Conservation (phyloP, 1,140 invertebrate genomes). For the Cydia amplana region DNA sequence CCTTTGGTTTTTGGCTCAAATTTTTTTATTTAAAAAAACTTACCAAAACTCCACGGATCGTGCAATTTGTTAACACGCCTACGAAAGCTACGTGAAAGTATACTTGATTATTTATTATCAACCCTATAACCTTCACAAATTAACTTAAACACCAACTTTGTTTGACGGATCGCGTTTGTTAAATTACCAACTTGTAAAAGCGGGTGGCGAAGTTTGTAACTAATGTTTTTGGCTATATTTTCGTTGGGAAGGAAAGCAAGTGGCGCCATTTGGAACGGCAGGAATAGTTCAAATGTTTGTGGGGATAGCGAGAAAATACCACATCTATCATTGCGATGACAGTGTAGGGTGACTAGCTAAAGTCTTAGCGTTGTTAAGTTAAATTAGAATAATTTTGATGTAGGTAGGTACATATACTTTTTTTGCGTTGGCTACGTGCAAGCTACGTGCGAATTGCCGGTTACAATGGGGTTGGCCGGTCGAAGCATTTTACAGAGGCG, state of each 20-base stretch:
- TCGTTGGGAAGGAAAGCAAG: background rate
- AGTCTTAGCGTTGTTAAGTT: background rate
- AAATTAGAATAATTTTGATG: background rate
- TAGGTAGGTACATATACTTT: no score
- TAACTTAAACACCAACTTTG: conserved; percentile 12
- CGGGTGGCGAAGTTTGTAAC: background rate
- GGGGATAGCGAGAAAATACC: background rate
- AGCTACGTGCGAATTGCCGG: no score
- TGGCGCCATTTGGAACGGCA: background rate
- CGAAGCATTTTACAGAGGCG: no score
- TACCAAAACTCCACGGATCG: no score
- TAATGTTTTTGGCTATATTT: background rate
- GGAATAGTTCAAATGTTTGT: conserved; percentile 1
- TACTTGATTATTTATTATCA: background rate
- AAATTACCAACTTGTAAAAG: background rate
- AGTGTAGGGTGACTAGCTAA: conserved; percentile 4
- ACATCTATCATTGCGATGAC: conserved; percentile 6
- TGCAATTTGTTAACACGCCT: background rate
- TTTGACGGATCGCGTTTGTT: background rate
- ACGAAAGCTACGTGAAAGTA: background rate
- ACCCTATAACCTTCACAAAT: background rate
- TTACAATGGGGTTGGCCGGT: no score
- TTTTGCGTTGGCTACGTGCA: no score
- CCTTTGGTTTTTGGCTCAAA: no score
- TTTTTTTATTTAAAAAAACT: no score